phyloP scores from a whole-genome alignment of 2,797 vertebrate genomes.

The Eutrigla gurnardus region DNA sequence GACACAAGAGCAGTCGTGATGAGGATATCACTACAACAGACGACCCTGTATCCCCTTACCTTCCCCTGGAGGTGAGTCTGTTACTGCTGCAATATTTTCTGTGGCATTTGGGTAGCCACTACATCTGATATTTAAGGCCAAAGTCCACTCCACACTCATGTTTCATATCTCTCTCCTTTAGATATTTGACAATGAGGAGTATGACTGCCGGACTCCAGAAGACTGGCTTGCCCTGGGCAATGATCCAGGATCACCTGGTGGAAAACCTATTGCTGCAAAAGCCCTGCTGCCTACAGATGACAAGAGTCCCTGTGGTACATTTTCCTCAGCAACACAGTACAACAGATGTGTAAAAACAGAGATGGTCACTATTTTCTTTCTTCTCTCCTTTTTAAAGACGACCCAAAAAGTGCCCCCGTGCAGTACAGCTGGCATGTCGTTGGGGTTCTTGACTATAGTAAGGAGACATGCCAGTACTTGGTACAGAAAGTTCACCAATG shows the following conservation, averaged over 20 bases:
- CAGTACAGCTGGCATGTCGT: constrained; percentile 88
- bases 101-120: neutral
- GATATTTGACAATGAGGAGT: constrained; percentile 94
- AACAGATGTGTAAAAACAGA: neutral
- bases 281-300: constrained; percentile 88
- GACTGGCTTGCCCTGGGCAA: constrained; percentile 91
- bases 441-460: constrained; percentile 89
- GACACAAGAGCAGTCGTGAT: constrained; percentile 62
- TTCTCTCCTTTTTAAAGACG: constrained; percentile 75
- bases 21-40: constrained; percentile 65
- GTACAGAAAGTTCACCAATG: constrained; percentile 87
- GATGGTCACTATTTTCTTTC: neutral
- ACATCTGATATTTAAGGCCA: neutral
- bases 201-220: constrained; percentile 89
- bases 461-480: constrained; percentile 87
- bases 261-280: constrained; percentile 91
- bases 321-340: constrained; percentile 6
- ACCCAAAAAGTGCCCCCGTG: constrained; percentile 73
- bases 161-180: constrained; percentile 52
- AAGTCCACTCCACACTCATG: neutral
- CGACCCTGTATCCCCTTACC: constrained; percentile 77
- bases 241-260: constrained; percentile 75
- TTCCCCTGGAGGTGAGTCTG: constrained; percentile 88
- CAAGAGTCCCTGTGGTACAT: constrained; percentile 81
- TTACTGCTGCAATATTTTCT: neutral